A percentile compares a stretch with the other conserved stretches of the same genome.
Conservation (phyloP, 2,888 invertebrate genomes). For the Acholoe squamosa region DNA sequence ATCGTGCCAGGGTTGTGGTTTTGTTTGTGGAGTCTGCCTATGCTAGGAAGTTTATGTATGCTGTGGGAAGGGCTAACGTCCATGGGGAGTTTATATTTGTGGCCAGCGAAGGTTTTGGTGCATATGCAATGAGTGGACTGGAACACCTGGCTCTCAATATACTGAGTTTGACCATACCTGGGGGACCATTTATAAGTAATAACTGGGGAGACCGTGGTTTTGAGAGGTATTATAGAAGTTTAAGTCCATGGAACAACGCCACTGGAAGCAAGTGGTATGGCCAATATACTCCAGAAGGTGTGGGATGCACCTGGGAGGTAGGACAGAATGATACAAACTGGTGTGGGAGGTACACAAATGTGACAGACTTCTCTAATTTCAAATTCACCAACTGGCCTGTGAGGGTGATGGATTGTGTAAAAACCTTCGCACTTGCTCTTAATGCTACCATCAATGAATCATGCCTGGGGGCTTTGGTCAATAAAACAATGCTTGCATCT, state of each 20-base stretch:
- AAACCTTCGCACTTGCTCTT: slow-evolving; percentile 68
- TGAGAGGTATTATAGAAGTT: background rate
- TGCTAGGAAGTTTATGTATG: slow-evolving; percentile 63
- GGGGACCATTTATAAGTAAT: background rate
- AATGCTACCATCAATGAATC: slow-evolving; percentile 48
- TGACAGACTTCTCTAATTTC: background rate
- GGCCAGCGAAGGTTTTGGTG: slow-evolving; percentile 68
- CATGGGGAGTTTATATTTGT: slow-evolving; percentile 70
- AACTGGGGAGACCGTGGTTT: background rate
- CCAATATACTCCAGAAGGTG: background rate
- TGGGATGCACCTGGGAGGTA: background rate
- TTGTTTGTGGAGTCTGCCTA: slow-evolving; percentile 65
- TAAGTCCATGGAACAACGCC: background rate
- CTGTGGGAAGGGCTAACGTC: slow-evolving; percentile 61
- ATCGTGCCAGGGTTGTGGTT: slow-evolving; percentile 68
- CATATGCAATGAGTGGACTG: background rate
- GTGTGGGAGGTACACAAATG: background rate
- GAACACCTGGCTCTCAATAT: background rate
- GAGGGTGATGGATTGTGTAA: slow-evolving; percentile 68
- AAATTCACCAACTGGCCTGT: background rate
- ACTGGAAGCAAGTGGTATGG: slow-evolving; percentile 13
- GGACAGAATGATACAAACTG: background rate
- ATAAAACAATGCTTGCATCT: background rate
- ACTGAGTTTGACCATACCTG: background rate
- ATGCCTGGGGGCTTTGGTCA: slow-evolving; percentile 37